Base-by-base conservation (phyloP, 2,888 invertebrate species). In the Eutolmus rufibarbis region DNA sequence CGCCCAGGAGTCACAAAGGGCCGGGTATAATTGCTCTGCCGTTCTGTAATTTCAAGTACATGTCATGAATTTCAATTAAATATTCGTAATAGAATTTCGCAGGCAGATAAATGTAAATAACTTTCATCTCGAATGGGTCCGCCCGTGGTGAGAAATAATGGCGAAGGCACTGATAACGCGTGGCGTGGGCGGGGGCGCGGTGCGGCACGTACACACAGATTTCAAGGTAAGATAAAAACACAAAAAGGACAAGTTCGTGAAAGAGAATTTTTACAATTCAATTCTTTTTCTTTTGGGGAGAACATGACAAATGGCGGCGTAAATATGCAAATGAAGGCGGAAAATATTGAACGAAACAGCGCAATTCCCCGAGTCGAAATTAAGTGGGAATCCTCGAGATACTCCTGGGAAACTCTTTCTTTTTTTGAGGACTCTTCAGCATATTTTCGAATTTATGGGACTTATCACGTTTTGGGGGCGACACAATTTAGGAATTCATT, bases 31-130 rank as follows among this genome's bases (percentile, higher is more conserved):
- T 85, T 85, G 85, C 85, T 85, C 12, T 34, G 74, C 74, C 74
- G 85, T 51, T 85, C 85, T 85, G 85, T 87, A 87, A 81, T 87
- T 82, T 76, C 51, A 87, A 81, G 87, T 74, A 87, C 87, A 87
- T 87, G 87, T 82, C 76, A 87, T 87, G 87, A 87, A 87, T 87
- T 87, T 87, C 87, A 87, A 87, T 87, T 87, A 87, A 87, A 82
- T 85, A 85, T 85, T 85, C 85, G 85, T 85, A 85, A 85, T 85
- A 84, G 84, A 87, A 84, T 87, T 85, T 81, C 84, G 85, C 46
- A 87, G 77, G 85, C 57, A 87, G 78, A 87, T 87, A 87, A 85
- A 85, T 87, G 87, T 87, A 87, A 87, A 87, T 87, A 87, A 82
- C 87, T 82, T 87, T 87, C 76, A 81, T 81, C 82, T 74, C 81